Evolutionary conservation across 2,888 invertebrate genomes (phyloP), one percentile per base, ranked within the genome.

Genomic region (Drosophila cracens): DNA sequence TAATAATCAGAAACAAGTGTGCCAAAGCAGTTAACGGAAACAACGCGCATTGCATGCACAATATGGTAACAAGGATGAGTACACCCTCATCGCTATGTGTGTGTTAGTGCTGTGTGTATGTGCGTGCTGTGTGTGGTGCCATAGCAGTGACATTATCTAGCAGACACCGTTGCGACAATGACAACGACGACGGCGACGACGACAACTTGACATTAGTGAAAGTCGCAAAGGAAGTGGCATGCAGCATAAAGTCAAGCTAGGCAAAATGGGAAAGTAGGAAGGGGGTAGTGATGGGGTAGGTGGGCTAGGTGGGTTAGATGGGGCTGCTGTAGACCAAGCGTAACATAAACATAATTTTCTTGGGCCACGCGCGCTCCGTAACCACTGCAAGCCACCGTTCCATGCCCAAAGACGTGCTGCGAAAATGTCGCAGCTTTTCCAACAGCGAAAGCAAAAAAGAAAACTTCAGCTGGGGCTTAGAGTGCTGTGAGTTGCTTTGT

Each of bases 1-100:
- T 90, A 87, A 90, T 87, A 90, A 87, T 87, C 87, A 87, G 87
- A 90, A 89, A 89, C 87, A 87, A 87, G 90, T 87, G 87, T 90
- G 90, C 90, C 88, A 89, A 86, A 86, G 89, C 90, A 87, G 87
- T 87, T 90, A 87, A 88, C 87, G 87, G 90, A 87, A 89, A 87
- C 90, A 89, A 87, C 85, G 90, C 89, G 90, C 88, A 85, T 73
- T 89, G 90, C 87, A 87, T 90, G 90, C 90, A 87, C 89, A 86
- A 86, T 87, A 85, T 79, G 88, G 86, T 66, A 74, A 40, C 79
- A 60, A 74, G 75, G 78, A 80, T 78, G 87, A 78, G 83, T 54
- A 25, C 25, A 52, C 27, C 27, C 56, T 11, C n/a, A 36, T 54
- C 36, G 29, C 34, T 27, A 34, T 46, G 38, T 25, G 49, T 54